phyloP scores from a whole-genome alignment of 2,797 vertebrate species.

The Tarsius wallacei region DNA sequence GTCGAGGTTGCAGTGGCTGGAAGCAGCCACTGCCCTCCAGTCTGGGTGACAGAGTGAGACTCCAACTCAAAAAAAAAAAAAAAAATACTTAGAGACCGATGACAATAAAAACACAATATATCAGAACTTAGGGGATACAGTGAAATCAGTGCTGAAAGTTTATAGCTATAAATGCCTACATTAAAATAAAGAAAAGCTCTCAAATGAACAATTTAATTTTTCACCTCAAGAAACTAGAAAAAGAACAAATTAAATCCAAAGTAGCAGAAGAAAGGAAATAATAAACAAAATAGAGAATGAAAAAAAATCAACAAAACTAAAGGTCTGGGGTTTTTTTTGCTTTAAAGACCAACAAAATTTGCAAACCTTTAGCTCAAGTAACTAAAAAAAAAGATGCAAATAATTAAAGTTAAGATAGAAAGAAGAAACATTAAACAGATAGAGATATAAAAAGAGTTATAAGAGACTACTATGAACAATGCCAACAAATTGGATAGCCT shows the following conservation, averaged over 20 bases:
- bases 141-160: neutral
- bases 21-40: too few relatives aligned
- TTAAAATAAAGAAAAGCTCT: neutral
- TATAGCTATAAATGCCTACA: neutral
- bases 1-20: too few relatives aligned
- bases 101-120: neutral
- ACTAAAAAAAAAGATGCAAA: neutral
- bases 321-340: neutral
- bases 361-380: neutral
- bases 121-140: neutral
- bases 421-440: neutral
- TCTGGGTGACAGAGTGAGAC: too few relatives aligned
- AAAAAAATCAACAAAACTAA: neutral
- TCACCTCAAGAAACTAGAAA: neutral
- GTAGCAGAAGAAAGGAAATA: neutral
- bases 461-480: neutral
- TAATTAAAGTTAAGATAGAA: neutral
- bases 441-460: neutral
- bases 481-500: neutral
- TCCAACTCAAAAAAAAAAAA: too few relatives aligned
- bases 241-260: neutral
- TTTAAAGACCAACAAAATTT: neutral
- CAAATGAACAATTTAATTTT: neutral
- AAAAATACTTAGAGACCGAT: neutral
- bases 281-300: neutral